phyloP scores from a whole-genome alignment of 2,797 vertebrate genomes.

The Typhlichthys subterraneus region DNA sequence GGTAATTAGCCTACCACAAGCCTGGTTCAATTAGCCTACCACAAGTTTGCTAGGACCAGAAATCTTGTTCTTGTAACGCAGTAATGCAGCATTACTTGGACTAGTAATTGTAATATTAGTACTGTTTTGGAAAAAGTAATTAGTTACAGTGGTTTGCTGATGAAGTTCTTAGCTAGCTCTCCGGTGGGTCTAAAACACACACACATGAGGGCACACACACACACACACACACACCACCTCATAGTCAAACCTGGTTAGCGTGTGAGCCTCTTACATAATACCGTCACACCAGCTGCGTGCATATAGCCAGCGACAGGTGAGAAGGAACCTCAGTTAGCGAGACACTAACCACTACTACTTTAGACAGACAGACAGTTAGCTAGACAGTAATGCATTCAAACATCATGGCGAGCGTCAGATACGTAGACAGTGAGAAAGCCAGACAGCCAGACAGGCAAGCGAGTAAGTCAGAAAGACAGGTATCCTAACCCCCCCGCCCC shows the following conservation, averaged over 20 bases:
- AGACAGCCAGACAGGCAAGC: slow-evolving; percentile 29
- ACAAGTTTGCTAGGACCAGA: too few relatives aligned
- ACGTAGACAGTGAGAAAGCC: background rate
- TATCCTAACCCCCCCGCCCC: slow-evolving; percentile 41
- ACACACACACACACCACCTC: slow-evolving; percentile 3
- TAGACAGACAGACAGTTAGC: slow-evolving; percentile 26
- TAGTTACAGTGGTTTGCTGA: too few relatives aligned
- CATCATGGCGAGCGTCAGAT: background rate
- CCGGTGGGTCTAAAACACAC: slow-evolving; percentile 10
- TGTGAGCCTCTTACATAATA: too few relatives aligned
- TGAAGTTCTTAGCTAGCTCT: too few relatives aligned
- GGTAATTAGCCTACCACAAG: too few relatives aligned
- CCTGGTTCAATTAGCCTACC: too few relatives aligned
- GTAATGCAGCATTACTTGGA: too few relatives aligned
- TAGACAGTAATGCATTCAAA: slow-evolving; percentile 26
- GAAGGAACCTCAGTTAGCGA: background rate
- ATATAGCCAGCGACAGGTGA: slow-evolving; percentile 1
- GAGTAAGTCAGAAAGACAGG: slow-evolving; percentile 53
- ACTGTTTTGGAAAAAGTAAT: too few relatives aligned
- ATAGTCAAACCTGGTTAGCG: slow-evolving; percentile 3
- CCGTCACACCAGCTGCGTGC: too few relatives aligned
- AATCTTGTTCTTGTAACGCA: too few relatives aligned
- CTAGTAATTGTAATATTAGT: too few relatives aligned
- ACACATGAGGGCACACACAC: background rate
- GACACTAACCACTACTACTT: background rate